phyloP scores from a whole-genome alignment of 2,113 vertebrate genomes.

The Ancistrus triradiatus region DNA sequence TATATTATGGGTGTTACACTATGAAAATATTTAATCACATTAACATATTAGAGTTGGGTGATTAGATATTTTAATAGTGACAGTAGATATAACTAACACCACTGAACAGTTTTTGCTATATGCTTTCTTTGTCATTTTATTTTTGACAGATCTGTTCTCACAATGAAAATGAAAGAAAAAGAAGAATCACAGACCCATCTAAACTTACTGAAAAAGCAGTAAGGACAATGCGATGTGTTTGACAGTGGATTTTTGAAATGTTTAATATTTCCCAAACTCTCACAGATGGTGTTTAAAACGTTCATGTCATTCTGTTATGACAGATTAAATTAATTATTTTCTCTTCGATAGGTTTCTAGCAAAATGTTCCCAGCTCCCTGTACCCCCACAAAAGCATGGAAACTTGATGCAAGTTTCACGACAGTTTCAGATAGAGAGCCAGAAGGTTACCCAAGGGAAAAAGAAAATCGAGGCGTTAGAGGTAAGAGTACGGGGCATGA shows the following conservation, averaged over 20 bases:
- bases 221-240: background rate
- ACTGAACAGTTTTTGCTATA: background rate
- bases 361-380: slow-evolving; percentile 58
- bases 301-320: too few species aligned
- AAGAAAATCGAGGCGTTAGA: slow-evolving; percentile 47
- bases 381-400: slow-evolving; percentile 53
- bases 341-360: slow-evolving; percentile 58
- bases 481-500: slow-evolving; percentile 45
- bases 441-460: slow-evolving; percentile 47
- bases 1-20: too few species aligned
- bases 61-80: too few species aligned
- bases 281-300: too few species aligned
- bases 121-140: background rate
- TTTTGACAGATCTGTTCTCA: slow-evolving; percentile 56
- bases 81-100: too few species aligned
- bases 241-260: too few species aligned
- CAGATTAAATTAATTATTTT: background rate
- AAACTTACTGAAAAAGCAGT: slow-evolving; percentile 63
- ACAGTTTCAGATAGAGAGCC: slow-evolving; percentile 52
- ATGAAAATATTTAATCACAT: too few species aligned
- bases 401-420: slow-evolving; percentile 18
- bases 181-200: slow-evolving; percentile 65
- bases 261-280: too few species aligned
- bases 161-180: slow-evolving; percentile 48
- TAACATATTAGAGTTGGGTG: too few species aligned